A percentile compares a stretch with the other conserved stretches of the same genome.
phyloP scores from a whole-genome alignment of 2,797 vertebrate genomes.

The Alexandromys oeconomus region DNA sequence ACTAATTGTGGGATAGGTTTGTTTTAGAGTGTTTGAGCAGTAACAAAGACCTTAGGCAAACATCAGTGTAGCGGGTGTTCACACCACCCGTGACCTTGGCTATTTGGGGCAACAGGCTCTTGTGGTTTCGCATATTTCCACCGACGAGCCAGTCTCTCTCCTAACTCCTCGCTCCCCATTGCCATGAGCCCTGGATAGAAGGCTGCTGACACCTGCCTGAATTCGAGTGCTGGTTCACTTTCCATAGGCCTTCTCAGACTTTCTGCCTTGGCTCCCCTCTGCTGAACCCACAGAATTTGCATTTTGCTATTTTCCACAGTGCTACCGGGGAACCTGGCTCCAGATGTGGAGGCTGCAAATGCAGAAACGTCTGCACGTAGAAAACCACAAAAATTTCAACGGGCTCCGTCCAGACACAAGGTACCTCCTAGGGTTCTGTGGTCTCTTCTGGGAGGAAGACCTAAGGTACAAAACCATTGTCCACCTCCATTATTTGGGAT shows the following conservation, averaged over 20 bases:
- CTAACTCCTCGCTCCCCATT: background rate
- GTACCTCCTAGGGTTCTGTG: background rate
- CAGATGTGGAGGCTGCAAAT: background rate
- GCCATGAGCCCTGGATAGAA: background rate
- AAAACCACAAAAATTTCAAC: background rate
- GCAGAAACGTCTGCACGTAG: background rate
- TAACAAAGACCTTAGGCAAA: background rate
- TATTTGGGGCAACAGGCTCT: too few species aligned
- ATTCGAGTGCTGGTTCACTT: background rate
- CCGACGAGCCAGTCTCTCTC: background rate
- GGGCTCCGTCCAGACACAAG: background rate
- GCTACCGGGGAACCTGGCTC: background rate
- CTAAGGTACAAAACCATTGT: background rate
- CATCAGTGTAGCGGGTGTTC: background rate
- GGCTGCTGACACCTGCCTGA: background rate
- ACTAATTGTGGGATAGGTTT: background rate
- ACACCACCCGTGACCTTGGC: too few species aligned
- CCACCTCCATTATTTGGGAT: background rate
- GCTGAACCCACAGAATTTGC: constrained; percentile 53
- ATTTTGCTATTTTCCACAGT: constrained; percentile 42
- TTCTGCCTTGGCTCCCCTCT: constrained; percentile 18
- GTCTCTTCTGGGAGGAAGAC: background rate
- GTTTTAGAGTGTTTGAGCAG: background rate
- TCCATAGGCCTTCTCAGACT: background rate
- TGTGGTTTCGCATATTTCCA: too few species aligned